Conservation (phyloP, 2,113 vertebrate species). For the Eptatretus burgeri region DNA sequence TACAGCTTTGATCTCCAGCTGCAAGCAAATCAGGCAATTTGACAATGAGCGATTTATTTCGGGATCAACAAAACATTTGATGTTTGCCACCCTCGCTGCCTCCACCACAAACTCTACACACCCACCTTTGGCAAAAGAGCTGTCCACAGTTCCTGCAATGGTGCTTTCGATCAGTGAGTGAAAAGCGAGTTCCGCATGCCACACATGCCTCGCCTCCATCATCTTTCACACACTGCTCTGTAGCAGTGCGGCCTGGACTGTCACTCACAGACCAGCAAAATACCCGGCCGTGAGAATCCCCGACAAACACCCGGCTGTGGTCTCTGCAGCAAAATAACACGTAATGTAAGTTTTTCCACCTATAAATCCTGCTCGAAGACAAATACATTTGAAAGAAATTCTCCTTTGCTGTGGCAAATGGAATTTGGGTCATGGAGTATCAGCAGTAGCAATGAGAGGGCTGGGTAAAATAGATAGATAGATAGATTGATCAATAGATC, state of each 20-base stretch:
- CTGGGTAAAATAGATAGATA: too few relatives aligned
- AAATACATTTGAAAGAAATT: too few relatives aligned
- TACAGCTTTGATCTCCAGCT: neutral
- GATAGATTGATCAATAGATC: too few relatives aligned
- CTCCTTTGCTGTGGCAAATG: too few relatives aligned
- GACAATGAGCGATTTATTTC: neutral
- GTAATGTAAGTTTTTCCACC: too few relatives aligned
- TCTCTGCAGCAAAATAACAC: conserved; percentile 23
- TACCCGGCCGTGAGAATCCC: conserved; percentile 58
- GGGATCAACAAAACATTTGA: conserved; percentile 5
- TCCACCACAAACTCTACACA: neutral
- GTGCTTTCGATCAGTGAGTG: conserved; percentile 67
- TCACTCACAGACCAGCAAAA: conserved; percentile 98
- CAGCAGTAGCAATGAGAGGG: too few relatives aligned
- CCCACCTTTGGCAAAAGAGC: conserved; percentile 98
- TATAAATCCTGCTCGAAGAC: too few relatives aligned
- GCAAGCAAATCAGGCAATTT: neutral
- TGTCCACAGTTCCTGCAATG: conserved; percentile 95
- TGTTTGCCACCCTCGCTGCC: neutral
- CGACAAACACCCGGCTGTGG: conserved; percentile 87
- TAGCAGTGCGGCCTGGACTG: conserved; percentile 62
- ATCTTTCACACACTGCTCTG: conserved; percentile 96
- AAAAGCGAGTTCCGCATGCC: conserved; percentile 54
- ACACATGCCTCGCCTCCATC: conserved; percentile 86
- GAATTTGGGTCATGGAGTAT: too few relatives aligned